phyloP scores from a whole-genome alignment of 2,113 vertebrate species.

The Corvus cornix region DNA sequence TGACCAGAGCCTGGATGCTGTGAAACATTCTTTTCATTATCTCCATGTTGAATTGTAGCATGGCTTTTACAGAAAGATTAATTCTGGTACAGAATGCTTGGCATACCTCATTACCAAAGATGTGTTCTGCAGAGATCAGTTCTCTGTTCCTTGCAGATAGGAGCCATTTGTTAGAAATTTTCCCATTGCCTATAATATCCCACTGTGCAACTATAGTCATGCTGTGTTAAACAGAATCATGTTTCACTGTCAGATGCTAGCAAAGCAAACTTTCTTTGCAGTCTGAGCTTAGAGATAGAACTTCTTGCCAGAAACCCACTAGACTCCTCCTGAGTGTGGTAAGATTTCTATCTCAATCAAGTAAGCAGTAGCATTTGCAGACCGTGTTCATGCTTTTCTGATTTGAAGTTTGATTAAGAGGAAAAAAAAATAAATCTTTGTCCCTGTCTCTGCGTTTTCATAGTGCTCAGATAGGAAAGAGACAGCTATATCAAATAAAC shows the following conservation, averaged over 20 bases:
- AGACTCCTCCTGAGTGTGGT: background rate
- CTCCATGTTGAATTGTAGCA: background rate
- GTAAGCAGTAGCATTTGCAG: background rate
- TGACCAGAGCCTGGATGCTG: background rate
- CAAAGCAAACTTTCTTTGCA: conserved; percentile 5
- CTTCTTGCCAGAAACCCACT: background rate
- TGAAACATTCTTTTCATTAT: conserved; percentile 1
- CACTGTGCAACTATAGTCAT: background rate
- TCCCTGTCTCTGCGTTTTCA: background rate
- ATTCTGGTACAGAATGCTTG: background rate
- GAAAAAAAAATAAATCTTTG: background rate
- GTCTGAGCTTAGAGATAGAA: background rate
- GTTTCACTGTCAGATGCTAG: conserved; percentile 14
- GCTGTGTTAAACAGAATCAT: background rate
- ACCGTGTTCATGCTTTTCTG: background rate
- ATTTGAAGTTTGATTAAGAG: background rate
- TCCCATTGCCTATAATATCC: background rate
- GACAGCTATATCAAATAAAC: background rate
- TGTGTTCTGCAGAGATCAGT: conserved; percentile 4
- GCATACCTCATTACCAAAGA: conserved; percentile 25
- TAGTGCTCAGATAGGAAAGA: background rate
- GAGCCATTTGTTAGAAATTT: conserved; percentile 13
- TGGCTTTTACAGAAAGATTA: conserved; percentile 17
- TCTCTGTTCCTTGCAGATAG: conserved; percentile 2
- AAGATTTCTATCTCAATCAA: background rate